Conservation (phyloP, 2,113 vertebrate species). For the Poeciliopsis turrubarensis region DNA sequence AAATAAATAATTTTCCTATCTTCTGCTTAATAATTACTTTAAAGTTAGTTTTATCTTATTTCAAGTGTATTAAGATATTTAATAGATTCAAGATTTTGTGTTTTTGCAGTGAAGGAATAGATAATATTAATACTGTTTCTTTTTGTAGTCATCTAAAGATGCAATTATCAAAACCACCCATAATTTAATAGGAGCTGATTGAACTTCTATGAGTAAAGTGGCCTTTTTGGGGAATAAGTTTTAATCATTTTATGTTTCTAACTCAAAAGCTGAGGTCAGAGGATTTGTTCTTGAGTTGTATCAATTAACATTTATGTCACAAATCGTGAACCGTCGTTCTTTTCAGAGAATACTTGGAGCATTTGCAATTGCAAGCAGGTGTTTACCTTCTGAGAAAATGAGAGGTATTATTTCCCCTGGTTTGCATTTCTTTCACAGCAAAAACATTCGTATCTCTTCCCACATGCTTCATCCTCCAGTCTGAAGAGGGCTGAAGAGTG, state of each 20-base stretch:
- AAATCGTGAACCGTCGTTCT: slow-evolving; percentile 18
- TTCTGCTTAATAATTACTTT: too few species aligned
- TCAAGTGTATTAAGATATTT: too few species aligned
- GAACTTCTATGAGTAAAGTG: neutral
- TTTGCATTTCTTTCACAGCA: slow-evolving; percentile 18
- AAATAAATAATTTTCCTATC: too few species aligned
- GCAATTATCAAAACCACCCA: neutral
- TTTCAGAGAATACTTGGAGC: slow-evolving; percentile 24
- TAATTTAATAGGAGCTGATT: neutral
- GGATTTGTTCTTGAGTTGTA: neutral
- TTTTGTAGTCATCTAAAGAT: neutral
- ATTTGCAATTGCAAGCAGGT: slow-evolving; percentile 30
- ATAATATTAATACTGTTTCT: neutral
- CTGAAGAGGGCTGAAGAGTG: slow-evolving; percentile 56
- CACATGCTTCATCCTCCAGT: slow-evolving; percentile 35
- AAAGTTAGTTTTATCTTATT: too few species aligned
- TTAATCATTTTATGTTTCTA: neutral
- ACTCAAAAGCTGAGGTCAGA: neutral
- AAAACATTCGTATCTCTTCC: slow-evolving; percentile 37
- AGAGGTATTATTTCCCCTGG: slow-evolving; percentile 7
- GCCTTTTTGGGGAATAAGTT: neutral
- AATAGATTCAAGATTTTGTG: too few species aligned
- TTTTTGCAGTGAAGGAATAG: too few species aligned
- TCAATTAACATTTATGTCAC: neutral
- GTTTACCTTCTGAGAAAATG: slow-evolving; percentile 10